These are phyloP conservation scores for Ophion slaviceki DNA, from an alignment of 2,888 invertebrate genomes.

Conservation along the genomic window DNA sequence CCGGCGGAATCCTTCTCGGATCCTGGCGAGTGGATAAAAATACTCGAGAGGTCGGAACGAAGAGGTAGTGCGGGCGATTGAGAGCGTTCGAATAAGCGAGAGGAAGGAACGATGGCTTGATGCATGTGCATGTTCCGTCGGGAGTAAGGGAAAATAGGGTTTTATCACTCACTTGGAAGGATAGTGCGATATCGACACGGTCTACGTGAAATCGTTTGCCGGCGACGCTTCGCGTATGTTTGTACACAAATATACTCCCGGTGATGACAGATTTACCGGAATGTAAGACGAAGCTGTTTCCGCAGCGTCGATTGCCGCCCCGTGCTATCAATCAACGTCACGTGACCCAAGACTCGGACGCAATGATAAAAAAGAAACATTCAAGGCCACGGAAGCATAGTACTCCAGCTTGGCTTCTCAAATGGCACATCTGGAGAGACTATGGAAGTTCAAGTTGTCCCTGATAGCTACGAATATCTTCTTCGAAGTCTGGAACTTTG, in stretches of 20 bases:
- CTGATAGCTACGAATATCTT: neutral
- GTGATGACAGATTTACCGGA: neutral
- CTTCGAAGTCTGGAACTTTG: neutral
- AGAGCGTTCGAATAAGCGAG: neutral
- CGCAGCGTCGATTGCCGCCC: neutral
- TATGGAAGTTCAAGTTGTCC: too few relatives aligned
- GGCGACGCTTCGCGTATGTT: neutral
- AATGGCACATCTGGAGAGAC: neutral
- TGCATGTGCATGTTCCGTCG: conserved; percentile 16
- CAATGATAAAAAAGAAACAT: neutral
- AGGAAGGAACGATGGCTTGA: conserved; percentile 7
- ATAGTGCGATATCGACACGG: conserved; percentile 4
- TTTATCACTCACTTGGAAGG: conserved; percentile 17
- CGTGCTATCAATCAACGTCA: neutral
- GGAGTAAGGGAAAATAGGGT: conserved; percentile 10
- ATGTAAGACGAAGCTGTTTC: neutral
- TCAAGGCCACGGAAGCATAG: neutral
- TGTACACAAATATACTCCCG: neutral
- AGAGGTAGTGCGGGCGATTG: conserved; percentile 18
- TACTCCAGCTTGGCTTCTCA: neutral
- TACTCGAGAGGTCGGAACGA: conserved; percentile 27
- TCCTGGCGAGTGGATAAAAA: conserved; percentile 13
- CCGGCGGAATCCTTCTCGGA: neutral
- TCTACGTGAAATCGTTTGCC: conserved; percentile 2
- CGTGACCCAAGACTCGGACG: neutral